Conservation (phyloP, 2,888 invertebrate genomes). For the Vanessa cardui region DNA sequence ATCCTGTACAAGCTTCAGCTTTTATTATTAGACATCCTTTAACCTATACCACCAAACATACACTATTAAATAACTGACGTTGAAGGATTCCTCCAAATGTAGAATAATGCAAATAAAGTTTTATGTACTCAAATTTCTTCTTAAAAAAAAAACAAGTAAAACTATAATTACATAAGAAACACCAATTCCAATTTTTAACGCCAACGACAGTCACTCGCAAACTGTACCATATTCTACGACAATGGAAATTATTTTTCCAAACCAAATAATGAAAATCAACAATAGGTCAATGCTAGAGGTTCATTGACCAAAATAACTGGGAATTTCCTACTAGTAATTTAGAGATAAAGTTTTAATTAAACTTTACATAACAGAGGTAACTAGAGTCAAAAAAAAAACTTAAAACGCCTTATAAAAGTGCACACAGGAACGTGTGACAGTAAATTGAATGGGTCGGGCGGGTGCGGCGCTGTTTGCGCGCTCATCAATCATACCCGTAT, state of each 20-base stretch:
- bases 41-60: background rate
- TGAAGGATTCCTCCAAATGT: no score
- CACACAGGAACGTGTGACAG: conserved; percentile 57
- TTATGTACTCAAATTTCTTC: no score
- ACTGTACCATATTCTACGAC: no score
- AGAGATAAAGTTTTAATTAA: background rate
- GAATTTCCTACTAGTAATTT: background rate
- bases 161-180: no score
- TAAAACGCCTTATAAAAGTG: conserved; percentile 45
- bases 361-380: background rate
- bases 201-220: no score
- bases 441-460: conserved; percentile 77
- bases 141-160: no score
- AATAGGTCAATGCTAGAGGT: no score
- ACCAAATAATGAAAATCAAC: no score
- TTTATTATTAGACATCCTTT: conserved; percentile 11
- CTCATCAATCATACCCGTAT: conserved; percentile 80
- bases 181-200: no score
- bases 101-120: no score
- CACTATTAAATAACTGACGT: background rate
- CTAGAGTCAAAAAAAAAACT: conserved; percentile 15
- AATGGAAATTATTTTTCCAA: no score
- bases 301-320: background rate
- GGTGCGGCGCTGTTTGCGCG: conserved; percentile 63
- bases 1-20: conserved; percentile 39